These are phyloP conservation scores for Pomacea canaliculata DNA, from an alignment of 2,888 invertebrate species.

Conservation along the genomic window DNA sequence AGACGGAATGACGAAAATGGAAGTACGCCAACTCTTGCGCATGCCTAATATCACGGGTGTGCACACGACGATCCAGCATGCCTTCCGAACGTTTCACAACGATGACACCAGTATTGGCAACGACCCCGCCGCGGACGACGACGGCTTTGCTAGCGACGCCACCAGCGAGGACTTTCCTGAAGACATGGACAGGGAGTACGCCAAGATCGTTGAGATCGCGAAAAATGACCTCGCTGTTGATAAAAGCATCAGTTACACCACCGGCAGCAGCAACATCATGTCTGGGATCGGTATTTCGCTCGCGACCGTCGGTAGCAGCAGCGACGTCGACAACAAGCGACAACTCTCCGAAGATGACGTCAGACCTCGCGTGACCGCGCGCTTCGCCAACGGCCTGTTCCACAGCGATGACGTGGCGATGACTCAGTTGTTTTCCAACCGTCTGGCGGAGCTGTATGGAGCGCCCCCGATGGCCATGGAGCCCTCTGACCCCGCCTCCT, in stretches of 20 bases:
- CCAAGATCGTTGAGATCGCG: background rate
- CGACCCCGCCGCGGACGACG: background rate
- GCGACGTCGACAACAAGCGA: background rate
- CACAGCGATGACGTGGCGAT: constrained; percentile 22
- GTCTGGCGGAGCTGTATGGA: constrained; percentile 22
- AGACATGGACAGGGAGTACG: background rate
- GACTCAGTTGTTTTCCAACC: constrained; percentile 17
- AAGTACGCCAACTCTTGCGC: background rate
- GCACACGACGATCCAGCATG: constrained; percentile 13
- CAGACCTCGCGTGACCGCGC: background rate
- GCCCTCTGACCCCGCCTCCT: constrained; percentile 3
- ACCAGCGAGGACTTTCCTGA: background rate
- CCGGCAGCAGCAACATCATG: constrained; percentile 8
- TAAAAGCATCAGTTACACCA: constrained; percentile 23
- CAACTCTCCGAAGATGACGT: background rate
- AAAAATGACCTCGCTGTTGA: constrained; percentile 18
- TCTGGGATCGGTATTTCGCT: background rate
- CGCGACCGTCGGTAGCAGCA: background rate
- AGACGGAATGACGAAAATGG: constrained; percentile 13
- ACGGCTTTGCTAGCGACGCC: background rate
- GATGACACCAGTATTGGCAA: constrained; percentile 6
- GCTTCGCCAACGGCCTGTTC: constrained; percentile 18
- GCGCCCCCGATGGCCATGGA: constrained; percentile 23
- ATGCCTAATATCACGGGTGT: constrained; percentile 15
- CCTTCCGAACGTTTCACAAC: constrained; percentile 9